Evolutionary conservation across 2,113 vertebrate species (phyloP).

Genomic region (Dascyllus trimaculatus): DNA sequence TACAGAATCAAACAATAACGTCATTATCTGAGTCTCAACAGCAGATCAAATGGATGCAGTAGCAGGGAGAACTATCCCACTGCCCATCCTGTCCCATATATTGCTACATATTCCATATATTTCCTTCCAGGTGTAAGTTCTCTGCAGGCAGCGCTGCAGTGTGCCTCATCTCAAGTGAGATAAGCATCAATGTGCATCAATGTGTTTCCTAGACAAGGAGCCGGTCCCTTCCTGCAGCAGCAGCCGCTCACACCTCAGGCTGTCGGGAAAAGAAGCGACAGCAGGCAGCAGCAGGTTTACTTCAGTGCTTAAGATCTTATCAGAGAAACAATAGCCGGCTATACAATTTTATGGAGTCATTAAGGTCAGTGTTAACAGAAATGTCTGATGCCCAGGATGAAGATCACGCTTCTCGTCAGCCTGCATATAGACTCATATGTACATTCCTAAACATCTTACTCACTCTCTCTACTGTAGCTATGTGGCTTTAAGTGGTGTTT

Average conservation of each 20-base stretch:
- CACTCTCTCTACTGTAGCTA: no score
- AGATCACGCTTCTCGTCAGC: neutral
- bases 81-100: neutral
- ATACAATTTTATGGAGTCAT: constrained; percentile 14
- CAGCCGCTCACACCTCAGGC: constrained; percentile 50
- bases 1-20: no score
- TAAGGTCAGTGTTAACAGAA: neutral
- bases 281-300: neutral
- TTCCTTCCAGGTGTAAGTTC: neutral
- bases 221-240: constrained; percentile 47
- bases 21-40: no score
- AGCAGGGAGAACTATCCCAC: no score
- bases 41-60: no score
- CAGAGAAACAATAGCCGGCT: constrained; percentile 55
- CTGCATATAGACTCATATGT: neutral
- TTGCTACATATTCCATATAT: neutral
- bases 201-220: constrained; percentile 41
- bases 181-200: neutral
- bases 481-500: no score
- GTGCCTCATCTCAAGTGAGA: neutral
- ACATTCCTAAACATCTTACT: no score
- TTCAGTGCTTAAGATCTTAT: constrained; percentile 34
- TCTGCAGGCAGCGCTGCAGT: neutral
- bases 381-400: neutral
- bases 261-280: constrained; percentile 51